Base-by-base conservation (phyloP, 2,888 invertebrate species). In the Tipula unca region DNA sequence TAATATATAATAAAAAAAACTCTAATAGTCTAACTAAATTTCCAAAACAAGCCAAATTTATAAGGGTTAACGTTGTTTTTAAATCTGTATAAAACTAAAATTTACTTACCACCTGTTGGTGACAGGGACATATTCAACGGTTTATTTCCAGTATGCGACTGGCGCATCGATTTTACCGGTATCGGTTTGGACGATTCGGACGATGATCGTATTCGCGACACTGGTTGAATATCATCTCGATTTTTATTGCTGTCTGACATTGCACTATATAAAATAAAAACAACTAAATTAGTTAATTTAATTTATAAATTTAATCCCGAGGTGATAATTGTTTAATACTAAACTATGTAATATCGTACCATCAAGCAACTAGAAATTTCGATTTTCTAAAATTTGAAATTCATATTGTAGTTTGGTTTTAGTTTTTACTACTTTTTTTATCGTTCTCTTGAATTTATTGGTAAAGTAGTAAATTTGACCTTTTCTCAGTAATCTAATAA, bases 181-280 rank as follows among this genome's bases (percentile, higher is more conserved):
- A 93, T 93, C 0, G 95, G 94, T 89, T 94, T 94, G 32, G 94
- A 93, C 85, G 94, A 93, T 89, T 96, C 96, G 32, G 95, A 95
- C 54, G 94, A 94, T 85, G 95, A 95, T 86, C 95, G 92, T 88
- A 92, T 92, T 87, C 95, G 92, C 85, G 91, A 91, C 89, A 94
- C 93, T 3, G 95, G 95, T 8, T 92, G 92, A 36, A 94, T 91
- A 90, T 93, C 88, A 89, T 93, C 93, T 89, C 91, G 89, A 90
- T 92, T 88, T 90, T 93, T 92, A 90, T 88, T 90, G 87, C 91
- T 93, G 88, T 93, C 93, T 17, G 93, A 92, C 95, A 95, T 95
- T 32, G 95, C 94, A 88, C 94, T 95, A 91, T 29, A 89, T 6
- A 32, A 32, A 32, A 32, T 6, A 32, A 32, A 32, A 32, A 32